phyloP scores from a whole-genome alignment of 2,797 vertebrate genomes.

The Notamacropus eugenii region DNA sequence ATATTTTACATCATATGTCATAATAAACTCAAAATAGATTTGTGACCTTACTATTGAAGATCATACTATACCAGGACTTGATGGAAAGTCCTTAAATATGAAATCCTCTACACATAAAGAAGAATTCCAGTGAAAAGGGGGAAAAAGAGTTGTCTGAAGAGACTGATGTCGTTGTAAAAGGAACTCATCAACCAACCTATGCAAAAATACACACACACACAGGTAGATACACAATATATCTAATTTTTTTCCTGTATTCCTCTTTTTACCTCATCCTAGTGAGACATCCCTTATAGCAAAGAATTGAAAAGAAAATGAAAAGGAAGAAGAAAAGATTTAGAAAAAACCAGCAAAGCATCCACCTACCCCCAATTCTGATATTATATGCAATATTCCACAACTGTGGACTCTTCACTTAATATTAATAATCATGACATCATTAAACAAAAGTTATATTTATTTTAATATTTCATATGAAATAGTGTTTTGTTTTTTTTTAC shows the following conservation, averaged over 20 bases:
- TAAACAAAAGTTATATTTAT: no score
- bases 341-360: background rate
- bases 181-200: background rate
- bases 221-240: background rate
- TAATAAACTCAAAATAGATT: background rate
- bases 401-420: no score
- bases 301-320: no score
- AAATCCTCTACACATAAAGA: background rate
- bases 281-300: background rate
- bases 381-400: no score
- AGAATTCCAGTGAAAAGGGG: background rate
- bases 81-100: background rate
- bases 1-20: background rate
- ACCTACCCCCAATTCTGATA: no score
- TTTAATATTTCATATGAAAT: no score
- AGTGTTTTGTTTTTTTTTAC: no score
- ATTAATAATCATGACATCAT: no score
- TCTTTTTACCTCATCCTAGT: background rate
- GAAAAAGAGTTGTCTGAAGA: background rate
- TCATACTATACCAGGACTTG: background rate
- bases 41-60: background rate
- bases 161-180: background rate
- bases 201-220: background rate
- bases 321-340: no score
- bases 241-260: background rate